Evolutionary conservation across 2,797 vertebrate genomes (phyloP).

Genomic region (Oreochromis mossambicus): DNA sequence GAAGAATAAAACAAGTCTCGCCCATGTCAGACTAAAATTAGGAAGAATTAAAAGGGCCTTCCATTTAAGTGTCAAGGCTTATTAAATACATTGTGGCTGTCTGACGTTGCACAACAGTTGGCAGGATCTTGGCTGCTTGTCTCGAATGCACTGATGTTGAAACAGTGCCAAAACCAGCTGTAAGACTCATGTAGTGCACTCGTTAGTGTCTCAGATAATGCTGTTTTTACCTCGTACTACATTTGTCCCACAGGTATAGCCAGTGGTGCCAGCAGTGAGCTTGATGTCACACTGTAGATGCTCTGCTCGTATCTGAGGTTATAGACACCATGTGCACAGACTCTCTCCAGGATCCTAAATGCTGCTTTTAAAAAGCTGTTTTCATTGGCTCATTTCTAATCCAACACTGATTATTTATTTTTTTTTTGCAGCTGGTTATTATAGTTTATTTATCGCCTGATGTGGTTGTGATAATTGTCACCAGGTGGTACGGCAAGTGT

Average conservation of each 20-base stretch:
- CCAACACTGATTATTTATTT: neutral
- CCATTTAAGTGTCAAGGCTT: neutral
- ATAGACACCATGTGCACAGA: too few relatives aligned
- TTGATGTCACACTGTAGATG: too few relatives aligned
- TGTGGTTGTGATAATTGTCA: neutral
- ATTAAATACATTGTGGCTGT: neutral
- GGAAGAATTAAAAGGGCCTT: neutral
- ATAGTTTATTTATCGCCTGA: neutral
- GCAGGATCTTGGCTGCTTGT: slow-evolving; percentile 16
- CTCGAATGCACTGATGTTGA: neutral
- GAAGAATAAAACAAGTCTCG: neutral
- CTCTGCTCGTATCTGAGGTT: too few relatives aligned
- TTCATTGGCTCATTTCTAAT: neutral
- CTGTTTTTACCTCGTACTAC: neutral
- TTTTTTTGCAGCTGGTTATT: neutral
- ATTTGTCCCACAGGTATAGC: accelerated
- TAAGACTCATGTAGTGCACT: neutral
- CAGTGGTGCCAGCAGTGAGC: neutral
- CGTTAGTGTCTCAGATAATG: too few relatives aligned
- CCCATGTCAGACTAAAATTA: neutral
- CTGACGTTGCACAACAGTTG: neutral
- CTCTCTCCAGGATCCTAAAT: neutral
- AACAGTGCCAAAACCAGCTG: neutral
- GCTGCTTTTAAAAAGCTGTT: neutral
- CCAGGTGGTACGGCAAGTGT: neutral